A percentile compares a stretch with the other conserved stretches of the same genome.
These are phyloP conservation scores for Hetaerina titia DNA, from an alignment of 2,888 invertebrate species.

Conservation along the genomic window DNA sequence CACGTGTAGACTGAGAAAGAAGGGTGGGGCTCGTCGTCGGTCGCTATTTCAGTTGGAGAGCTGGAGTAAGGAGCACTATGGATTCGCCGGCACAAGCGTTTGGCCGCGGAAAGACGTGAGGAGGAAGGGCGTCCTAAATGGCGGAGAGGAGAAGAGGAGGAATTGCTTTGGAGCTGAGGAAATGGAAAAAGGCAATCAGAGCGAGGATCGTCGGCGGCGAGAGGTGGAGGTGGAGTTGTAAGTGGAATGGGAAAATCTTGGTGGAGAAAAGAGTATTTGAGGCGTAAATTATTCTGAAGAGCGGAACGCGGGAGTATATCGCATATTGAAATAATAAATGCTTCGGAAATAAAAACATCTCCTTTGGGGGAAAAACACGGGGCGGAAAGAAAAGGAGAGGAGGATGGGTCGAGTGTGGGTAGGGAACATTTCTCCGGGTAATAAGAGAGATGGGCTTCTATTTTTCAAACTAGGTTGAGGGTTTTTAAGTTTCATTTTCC, in stretches of 20 bases:
- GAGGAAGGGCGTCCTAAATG: background rate
- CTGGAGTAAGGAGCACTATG: background rate
- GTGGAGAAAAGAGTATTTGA: conserved; percentile 10
- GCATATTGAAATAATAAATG: conserved; percentile 56
- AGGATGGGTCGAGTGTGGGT: background rate
- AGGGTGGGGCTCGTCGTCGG: background rate
- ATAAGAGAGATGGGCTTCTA: conserved; percentile 48
- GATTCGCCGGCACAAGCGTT: background rate
- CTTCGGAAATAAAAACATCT: background rate
- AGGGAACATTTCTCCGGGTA: conserved; percentile 18
- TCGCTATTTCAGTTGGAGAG: background rate
- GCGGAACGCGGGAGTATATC: conserved; percentile 7
- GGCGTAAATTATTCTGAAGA: conserved; percentile 46
- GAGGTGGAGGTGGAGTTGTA: background rate
- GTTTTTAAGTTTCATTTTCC: conserved; percentile 63
- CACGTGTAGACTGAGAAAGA: too few species aligned
- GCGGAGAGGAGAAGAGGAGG: background rate
- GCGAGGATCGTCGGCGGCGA: background rate
- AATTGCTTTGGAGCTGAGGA: background rate
- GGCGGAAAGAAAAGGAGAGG: background rate
- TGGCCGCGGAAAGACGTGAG: background rate
- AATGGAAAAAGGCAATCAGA: conserved; percentile 25
- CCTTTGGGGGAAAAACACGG: background rate
- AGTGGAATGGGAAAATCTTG: background rate
- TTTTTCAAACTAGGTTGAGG: conserved; percentile 62